phyloP scores from a whole-genome alignment of 2,797 vertebrate genomes.

The Siniperca obscura region DNA sequence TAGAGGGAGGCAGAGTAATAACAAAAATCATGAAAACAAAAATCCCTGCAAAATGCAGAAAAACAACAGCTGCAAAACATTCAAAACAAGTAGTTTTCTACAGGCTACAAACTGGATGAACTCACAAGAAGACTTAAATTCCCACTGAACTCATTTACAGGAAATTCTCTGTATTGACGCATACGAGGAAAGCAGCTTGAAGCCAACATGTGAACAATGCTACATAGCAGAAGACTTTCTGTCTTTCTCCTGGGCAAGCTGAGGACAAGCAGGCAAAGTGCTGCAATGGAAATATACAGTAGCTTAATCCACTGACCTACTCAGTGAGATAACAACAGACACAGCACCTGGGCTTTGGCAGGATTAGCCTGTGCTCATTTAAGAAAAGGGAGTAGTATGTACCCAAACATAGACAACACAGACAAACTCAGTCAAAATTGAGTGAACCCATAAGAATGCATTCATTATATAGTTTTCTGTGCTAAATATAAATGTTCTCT shows the following conservation, averaged over 20 bases:
- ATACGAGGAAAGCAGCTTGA: conserved; percentile 40
- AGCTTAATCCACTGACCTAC: conserved; percentile 86
- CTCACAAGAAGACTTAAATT: conserved; percentile 54
- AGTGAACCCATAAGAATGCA: background rate
- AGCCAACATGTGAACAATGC: conserved; percentile 54
- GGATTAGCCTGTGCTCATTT: conserved; percentile 82
- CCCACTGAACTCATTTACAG: conserved; percentile 56
- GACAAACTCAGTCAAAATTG: conserved; percentile 16
- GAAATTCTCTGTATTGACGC: conserved; percentile 33
- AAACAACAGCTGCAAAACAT: conserved; percentile 14
- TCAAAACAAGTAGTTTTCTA: background rate
- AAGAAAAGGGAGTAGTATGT: conserved; percentile 69
- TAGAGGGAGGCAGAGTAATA: conserved; percentile 50
- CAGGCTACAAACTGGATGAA: conserved; percentile 18
- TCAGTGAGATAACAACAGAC: conserved; percentile 84
- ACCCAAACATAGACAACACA: conserved; percentile 40
- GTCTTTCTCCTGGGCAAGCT: conserved; percentile 45
- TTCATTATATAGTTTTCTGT: background rate
- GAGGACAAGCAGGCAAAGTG: conserved; percentile 59
- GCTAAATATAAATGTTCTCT: background rate
- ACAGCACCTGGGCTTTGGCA: conserved; percentile 80
- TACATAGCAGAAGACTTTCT: conserved; percentile 27
- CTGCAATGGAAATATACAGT: conserved; percentile 75
- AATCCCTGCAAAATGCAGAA: background rate
- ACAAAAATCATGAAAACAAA: conserved; percentile 19